A percentile compares a stretch with the other conserved stretches of the same genome.
phyloP scores from a whole-genome alignment of 2,888 invertebrate species.

The Thysanoteuthis rhombus region DNA sequence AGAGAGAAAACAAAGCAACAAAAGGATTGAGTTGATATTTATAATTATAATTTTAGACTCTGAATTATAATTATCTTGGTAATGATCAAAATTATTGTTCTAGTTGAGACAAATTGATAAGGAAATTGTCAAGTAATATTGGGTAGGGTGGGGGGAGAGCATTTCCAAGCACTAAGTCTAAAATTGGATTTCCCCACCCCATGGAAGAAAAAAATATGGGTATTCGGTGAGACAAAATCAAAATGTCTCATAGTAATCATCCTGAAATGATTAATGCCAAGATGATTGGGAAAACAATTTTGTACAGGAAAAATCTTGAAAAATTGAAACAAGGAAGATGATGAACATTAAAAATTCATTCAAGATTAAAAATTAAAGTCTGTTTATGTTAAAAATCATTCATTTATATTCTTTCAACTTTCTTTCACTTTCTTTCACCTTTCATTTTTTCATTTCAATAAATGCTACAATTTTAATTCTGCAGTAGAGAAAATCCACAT shows the following conservation, averaged over 20 bases:
- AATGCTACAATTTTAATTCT: neutral
- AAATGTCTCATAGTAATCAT: neutral
- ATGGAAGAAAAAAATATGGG: neutral
- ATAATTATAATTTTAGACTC: neutral
- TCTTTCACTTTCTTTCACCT: neutral
- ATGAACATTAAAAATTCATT: neutral
- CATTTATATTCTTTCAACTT: neutral
- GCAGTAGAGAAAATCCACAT: neutral
- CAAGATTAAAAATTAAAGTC: neutral
- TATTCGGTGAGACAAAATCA: neutral
- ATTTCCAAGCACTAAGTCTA: neutral
- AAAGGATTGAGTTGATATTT: neutral
- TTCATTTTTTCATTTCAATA: neutral
- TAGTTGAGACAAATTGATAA: neutral
- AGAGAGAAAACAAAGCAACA: neutral
- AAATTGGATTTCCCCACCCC: neutral
- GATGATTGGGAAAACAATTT: neutral
- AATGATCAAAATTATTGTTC: neutral
- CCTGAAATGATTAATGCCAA: neutral
- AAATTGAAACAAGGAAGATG: neutral
- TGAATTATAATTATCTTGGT: slow-evolving; percentile 12
- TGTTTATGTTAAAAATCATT: neutral
- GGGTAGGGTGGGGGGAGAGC: neutral
- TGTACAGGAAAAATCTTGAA: neutral
- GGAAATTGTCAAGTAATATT: neutral